phyloP scores from a whole-genome alignment of 1,140 invertebrate genomes.

The Cherax destructor region DNA sequence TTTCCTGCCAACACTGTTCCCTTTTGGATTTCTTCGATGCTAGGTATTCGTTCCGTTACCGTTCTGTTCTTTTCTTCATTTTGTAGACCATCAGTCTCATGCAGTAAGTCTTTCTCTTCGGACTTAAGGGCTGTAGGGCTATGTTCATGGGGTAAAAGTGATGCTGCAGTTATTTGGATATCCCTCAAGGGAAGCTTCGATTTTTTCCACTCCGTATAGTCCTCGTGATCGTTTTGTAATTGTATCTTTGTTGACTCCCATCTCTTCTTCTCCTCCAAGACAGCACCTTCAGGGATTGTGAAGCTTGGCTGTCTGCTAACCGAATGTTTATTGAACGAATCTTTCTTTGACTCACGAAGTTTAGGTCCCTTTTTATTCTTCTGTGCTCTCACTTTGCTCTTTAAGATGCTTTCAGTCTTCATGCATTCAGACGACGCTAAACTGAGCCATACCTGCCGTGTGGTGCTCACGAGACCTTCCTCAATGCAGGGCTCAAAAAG shows the following conservation, averaged over 20 bases:
- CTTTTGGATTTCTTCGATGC: slow-evolving; percentile 1
- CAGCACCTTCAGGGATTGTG: neutral
- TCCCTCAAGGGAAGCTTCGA: neutral
- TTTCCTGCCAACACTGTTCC: slow-evolving; percentile 1
- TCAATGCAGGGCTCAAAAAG: slow-evolving; percentile 29
- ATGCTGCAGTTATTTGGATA: neutral
- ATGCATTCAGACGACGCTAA: neutral
- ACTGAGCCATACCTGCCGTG: slow-evolving; percentile 24
- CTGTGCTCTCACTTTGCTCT: slow-evolving; percentile 31
- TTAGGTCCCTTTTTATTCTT: slow-evolving; percentile 26
- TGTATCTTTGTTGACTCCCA: slow-evolving; percentile 1
- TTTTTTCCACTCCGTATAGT: slow-evolving; percentile 26
- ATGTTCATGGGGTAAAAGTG: neutral
- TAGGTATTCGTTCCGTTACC: neutral
- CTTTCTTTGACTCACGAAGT: neutral
- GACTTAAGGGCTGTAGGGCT: neutral
- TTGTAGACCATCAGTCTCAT: neutral
- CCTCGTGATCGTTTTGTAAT: neutral
- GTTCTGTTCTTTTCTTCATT: neutral
- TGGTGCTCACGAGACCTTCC: slow-evolving; percentile 24
- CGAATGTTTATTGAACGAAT: neutral
- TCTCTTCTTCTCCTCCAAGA: slow-evolving; percentile 1
- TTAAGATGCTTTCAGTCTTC: slow-evolving; percentile 27
- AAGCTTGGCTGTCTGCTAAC: neutral
- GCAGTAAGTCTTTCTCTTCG: neutral